phyloP scores from a whole-genome alignment of 1,140 invertebrate species.

The Zaprionus lachaisei region DNA sequence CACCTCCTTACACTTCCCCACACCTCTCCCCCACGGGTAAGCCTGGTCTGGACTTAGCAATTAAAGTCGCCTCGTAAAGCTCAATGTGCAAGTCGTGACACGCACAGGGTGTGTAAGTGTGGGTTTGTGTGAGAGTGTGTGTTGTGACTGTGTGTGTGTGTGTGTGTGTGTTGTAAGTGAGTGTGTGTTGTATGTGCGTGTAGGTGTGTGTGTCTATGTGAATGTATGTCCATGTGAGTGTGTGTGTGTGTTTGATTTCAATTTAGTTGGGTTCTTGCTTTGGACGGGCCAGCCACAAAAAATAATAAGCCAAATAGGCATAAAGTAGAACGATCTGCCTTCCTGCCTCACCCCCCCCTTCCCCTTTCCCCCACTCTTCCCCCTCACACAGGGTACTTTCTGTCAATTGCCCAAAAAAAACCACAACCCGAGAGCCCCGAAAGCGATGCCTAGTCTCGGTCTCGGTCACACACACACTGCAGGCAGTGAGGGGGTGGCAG shows the following conservation, averaged over 20 bases:
- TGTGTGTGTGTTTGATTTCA: constrained; percentile 73
- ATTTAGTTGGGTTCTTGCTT: constrained; percentile 75
- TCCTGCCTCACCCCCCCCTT: background rate
- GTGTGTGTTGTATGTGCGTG: constrained; percentile 16
- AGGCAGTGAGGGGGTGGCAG: background rate
- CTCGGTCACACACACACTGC: constrained; percentile 52
- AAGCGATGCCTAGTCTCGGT: constrained; percentile 32
- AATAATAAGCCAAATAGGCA: constrained; percentile 76
- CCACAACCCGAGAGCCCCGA: background rate
- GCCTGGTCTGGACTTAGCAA: constrained; percentile 47
- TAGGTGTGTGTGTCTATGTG: background rate
- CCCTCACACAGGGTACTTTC: background rate
- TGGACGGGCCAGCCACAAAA: constrained; percentile 62
- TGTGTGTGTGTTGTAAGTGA: background rate
- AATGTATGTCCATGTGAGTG: too few relatives aligned
- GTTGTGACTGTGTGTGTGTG: background rate
- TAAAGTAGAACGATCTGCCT: constrained; percentile 55
- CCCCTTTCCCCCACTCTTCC: background rate
- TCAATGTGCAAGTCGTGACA: constrained; percentile 35
- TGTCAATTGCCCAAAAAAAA: constrained; percentile 17
- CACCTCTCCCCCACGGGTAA: background rate
- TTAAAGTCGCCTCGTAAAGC: constrained; percentile 67
- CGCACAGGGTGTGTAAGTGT: background rate
- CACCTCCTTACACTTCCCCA: too few relatives aligned
- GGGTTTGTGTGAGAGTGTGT: constrained; percentile 14